Base-by-base conservation (phyloP, 2,888 invertebrate species). In the Eulithis prunata region DNA sequence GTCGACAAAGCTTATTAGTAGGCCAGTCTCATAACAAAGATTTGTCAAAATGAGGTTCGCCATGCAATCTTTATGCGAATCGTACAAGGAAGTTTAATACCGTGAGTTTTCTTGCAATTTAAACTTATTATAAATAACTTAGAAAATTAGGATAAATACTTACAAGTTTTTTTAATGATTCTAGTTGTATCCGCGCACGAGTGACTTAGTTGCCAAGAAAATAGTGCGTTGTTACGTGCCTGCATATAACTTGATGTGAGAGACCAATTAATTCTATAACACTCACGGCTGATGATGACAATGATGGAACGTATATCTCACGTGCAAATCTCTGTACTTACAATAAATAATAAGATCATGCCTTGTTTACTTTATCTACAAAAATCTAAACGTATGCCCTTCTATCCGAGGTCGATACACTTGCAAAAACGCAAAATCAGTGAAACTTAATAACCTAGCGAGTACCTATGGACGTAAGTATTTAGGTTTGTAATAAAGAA, bases 341-440 rank as follows among this genome's bases (percentile, higher is more conserved):
- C 11, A 14, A 21, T 55, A 52, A 45, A 55, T 66, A 63, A 59
- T 59, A 57, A 64, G n/a, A 49, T 13, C 46, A 51, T 62, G n/a
- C 53, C 56, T 66, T 70, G 54, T 58, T 59, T 45, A 52, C 28
- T 57, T 64, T 70, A 75, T 71, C 61, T 66, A 53, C 52, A 61
- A 57, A 53, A 60, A 71, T 61, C 61, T 47, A 70, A 80, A 77
- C 77, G 59, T 63, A 54, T 74, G 81, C 81, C 81, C 79, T 82
- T 78, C 72, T 61, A 21, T 68, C 63, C 81, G 71, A 85, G 85
- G 85, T 75, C 66, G 57, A 64, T 62, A 61, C 46, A 47, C 59
- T 66, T 68, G 62, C 60, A 61, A 66, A 68, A 62, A 51, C 51
- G 43, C 28, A 49, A 49, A 51, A 21, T 43, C 43, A 41, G 36